Percentiles rank a stretch among this genome's conserved stretches.
Evolutionary conservation across 2,797 vertebrate genomes (phyloP).

Genomic region (Scleropages formosus): DNA sequence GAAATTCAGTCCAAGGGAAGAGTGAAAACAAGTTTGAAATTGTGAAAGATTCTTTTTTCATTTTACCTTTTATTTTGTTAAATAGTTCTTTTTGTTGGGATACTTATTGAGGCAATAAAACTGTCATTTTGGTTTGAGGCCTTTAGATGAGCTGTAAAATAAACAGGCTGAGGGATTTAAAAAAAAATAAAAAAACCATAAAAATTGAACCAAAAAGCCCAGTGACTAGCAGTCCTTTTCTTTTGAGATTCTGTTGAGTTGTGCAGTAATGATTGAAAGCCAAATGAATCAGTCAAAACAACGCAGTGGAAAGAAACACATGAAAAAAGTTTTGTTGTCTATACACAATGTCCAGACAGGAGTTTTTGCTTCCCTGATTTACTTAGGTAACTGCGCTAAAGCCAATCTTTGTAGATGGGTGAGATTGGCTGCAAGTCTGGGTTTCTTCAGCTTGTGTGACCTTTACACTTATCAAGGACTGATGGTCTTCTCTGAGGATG

Average conservation of each 20-base stretch:
- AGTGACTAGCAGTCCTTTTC: not conserved
- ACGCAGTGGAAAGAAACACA: not conserved
- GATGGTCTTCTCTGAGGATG: conserved; percentile 5
- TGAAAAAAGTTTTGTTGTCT: not conserved
- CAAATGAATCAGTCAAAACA: conserved; percentile 1
- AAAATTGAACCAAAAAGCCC: not conserved
- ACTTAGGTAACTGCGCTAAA: not conserved
- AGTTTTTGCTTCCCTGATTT: conserved; percentile 8
- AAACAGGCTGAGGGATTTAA: conserved; percentile 14
- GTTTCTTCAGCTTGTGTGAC: not conserved
- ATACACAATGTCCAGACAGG: not conserved
- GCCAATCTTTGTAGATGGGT: not conserved
- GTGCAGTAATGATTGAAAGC: not conserved
- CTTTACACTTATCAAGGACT: conserved; percentile 15
- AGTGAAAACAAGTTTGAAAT: not conserved
- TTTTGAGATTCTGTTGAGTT: not conserved
- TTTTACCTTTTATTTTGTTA: conserved; percentile 9
- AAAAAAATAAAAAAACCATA: conserved; percentile 4
- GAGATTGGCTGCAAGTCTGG: not conserved
- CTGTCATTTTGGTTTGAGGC: conserved; percentile 15
- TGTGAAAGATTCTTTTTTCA: not conserved
- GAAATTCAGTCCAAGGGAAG: not conserved
- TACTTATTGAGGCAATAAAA: conserved; percentile 20
- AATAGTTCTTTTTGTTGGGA: conserved; percentile 17
- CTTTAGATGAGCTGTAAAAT: conserved; percentile 16